Base-by-base conservation (phyloP, 2,888 invertebrate species). In the Pachliopta kotzebuea region DNA sequence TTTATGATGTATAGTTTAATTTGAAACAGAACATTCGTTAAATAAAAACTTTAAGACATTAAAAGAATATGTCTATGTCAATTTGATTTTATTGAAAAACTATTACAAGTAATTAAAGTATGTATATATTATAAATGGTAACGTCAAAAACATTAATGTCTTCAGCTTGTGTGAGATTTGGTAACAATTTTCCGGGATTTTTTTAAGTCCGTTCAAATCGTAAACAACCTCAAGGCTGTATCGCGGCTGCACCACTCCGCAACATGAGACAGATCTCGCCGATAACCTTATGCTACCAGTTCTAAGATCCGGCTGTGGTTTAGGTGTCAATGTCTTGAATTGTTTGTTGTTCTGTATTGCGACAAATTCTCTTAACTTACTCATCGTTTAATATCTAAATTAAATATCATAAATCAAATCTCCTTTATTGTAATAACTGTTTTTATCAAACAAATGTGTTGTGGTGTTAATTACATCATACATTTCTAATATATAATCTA, bases 261-360 rank as follows among this genome's bases (percentile, higher is more conserved):
- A 61, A 65, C 53, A 61, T 58, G 61, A 65, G 61, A 65, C 58
- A 65, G 61, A 62, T 65, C 62, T 45, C 45, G 14, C 20, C 37
- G 76, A 77, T 76, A 74, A 66, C 66, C 73, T 72, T 72, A 75
- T 70, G 66, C 70, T 71, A 75, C 80, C 74, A 74, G 80, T 77
- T 82, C 67, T 73, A 57, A 82, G 82, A 86, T 89, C 90, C 88
- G 87, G 86, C 82, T 88, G 81, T 60, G 78, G 80, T 76, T 75
- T 74, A 73, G 79, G 81, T 84, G 85, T 88, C 88, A 88, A 86
- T 89, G 86, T 85, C 85, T 65, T 53, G 54, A 65, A 65, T 65
- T 61, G 58, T 65, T 65, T 65, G 76, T 61, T 64, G 68, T 71
- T 76, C 56, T 54, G 23, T 31, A 60, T 17, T 20, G 53, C 1